phyloP scores from a whole-genome alignment of 64 coral and sea anemone species.

The Pocillopora verrucosa region DNA sequence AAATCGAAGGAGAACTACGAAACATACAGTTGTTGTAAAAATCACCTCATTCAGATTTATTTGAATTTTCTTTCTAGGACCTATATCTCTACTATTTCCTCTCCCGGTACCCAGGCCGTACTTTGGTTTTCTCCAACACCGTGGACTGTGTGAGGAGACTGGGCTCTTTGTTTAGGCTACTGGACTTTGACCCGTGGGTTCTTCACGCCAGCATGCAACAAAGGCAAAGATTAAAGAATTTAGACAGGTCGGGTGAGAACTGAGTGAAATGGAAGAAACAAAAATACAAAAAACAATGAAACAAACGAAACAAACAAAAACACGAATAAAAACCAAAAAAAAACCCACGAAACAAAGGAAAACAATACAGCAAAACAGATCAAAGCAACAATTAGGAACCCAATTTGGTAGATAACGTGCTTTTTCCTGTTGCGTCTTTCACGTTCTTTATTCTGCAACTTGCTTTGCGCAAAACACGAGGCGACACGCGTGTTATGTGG shows the following conservation, averaged over 20 bases:
- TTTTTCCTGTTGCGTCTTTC: no score
- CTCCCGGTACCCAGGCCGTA: constrained; percentile 88
- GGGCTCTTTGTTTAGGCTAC: constrained; percentile 71
- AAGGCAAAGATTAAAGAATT: constrained; percentile 90
- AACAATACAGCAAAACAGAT: no score
- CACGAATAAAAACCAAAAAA: no score
- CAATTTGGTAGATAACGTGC: no score
- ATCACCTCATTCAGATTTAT: background rate
- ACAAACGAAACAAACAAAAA: no score
- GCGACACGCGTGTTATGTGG: no score
- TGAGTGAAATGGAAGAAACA: background rate
- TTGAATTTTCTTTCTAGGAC: constrained; percentile 53
- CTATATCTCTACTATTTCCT: constrained; percentile 93
- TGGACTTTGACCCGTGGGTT: constrained; percentile 83
- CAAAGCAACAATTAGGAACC: no score
- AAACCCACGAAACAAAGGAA: no score
- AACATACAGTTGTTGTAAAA: background rate
- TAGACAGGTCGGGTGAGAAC: constrained; percentile 63
- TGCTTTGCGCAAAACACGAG: no score
- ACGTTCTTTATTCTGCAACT: no score
- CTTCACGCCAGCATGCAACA: constrained; percentile 95
- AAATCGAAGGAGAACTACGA: background rate
- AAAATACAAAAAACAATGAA: no score
- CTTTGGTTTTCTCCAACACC: constrained; percentile 91
- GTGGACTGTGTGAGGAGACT: constrained; percentile 86